Percentiles rank a stretch among this genome's conserved stretches.
Conservation (phyloP, 2,113 vertebrate species). For the Numenius arquata region DNA sequence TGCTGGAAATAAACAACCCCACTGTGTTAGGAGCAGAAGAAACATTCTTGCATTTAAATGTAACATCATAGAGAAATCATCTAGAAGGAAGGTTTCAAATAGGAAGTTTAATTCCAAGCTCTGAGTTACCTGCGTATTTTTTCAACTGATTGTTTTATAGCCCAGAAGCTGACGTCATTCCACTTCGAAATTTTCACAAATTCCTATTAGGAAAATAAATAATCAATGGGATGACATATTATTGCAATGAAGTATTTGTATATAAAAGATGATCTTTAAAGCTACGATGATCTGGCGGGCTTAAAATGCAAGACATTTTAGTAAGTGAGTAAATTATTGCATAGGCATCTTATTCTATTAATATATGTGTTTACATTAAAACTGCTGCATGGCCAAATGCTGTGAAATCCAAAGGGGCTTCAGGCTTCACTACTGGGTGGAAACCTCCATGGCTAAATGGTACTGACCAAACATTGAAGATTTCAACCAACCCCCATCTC, state of each 20-base stretch:
- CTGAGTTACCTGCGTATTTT: constrained; percentile 90
- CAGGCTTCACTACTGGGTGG: not conserved
- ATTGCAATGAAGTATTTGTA: not conserved
- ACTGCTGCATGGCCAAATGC: not conserved
- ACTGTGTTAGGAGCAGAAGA: not conserved
- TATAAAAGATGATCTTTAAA: not conserved
- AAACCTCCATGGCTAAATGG: not conserved
- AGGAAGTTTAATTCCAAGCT: not conserved
- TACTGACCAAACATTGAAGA: not conserved
- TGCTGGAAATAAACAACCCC: not conserved
- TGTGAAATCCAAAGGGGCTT: not conserved
- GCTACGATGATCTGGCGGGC: not conserved
- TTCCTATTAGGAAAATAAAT: constrained; percentile 78
- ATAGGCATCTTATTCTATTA: not conserved
- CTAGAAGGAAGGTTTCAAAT: not conserved
- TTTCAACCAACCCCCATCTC: not conserved
- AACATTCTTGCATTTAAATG: not conserved
- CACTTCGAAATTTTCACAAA: constrained; percentile 97
- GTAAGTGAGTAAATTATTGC: not conserved
- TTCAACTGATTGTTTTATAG: constrained; percentile 95
- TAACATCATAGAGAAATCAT: not conserved
- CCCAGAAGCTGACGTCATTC: constrained; percentile 98
- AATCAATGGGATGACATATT: not conserved
- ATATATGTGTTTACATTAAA: not conserved
- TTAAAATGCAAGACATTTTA: not conserved